Evolutionary conservation across 2,888 invertebrate genomes (phyloP), one percentile per base, ranked within the genome.

Genomic region (Spilosoma lubricipeda): DNA sequence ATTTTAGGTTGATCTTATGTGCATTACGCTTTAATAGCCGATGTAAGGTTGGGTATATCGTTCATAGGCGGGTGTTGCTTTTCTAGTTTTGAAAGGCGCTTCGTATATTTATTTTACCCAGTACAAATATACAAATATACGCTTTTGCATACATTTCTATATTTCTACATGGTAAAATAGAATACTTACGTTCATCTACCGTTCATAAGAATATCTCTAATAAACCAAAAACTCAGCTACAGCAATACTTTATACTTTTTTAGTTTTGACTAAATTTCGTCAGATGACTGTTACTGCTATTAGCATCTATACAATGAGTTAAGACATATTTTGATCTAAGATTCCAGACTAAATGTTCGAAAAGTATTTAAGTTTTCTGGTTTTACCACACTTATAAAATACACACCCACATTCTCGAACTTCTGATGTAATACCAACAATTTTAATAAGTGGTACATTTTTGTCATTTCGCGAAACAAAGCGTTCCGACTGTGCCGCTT

Each of bases 401-500:
- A 56, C 23, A 11, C n/a, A 56, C 18, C 39, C 13, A 39, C 27
- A 66, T 52, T 64, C n/a, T 13, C 65, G n/a, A 48, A 65, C 65
- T 48, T 48, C 18, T 23, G 27, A 59, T 42, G 56, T 42, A 23
- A 59, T 18, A 33, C 42, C 8, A 42, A 30, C n/a, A 59, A 42
- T 67, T 72, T 56, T 66, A 66, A 67, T 67, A 71, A 71, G 48
- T 65, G 33, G 30, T n/a, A 65, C 69, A 65, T 66, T 73, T 65
- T 42, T 66, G 18, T 66, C 18, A 63, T 52, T 48, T 73, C 67
- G 23, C 23, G 42, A 23, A 52, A 56, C 27, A 20, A 67, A 70
- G 3, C 64, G 23, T 73, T 73, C 67, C 70, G 42, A 59, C 66
- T 79, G 77, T 76, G 76, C 80, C 74, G 77, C 74, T 79, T 77